Percentiles rank a stretch among this genome's conserved stretches.
Evolutionary conservation across 2,888 invertebrate genomes (phyloP).

Genomic region (Clanis bilineata): DNA sequence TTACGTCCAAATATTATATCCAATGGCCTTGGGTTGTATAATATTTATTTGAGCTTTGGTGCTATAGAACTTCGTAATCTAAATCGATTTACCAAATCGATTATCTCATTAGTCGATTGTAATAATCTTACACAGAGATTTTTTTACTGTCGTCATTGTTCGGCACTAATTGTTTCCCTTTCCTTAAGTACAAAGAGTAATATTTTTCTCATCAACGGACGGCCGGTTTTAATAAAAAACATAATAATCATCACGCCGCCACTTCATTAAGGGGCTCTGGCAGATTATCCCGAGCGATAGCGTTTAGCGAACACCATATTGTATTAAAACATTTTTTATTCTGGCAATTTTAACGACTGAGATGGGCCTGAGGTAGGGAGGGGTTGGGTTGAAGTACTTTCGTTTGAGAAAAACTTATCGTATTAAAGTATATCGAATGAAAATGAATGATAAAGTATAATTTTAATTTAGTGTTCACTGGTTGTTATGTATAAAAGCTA

Average conservation of each 20-base stretch:
- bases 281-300: conserved; percentile 71
- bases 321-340: conserved; percentile 61
- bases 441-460: no score
- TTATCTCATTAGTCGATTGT: not conserved
- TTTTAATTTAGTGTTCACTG: no score
- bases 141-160: conserved; percentile 52
- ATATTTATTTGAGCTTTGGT: no score
- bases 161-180: conserved; percentile 59
- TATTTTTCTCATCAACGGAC: conserved; percentile 56
- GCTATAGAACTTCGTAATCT: no score
- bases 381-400: no score
- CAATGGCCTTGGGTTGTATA: no score
- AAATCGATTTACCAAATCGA: not conserved
- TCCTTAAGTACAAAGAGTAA: conserved; percentile 30
- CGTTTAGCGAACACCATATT: conserved; percentile 66
- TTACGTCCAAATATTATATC: no score
- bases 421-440: no score
- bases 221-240: conserved; percentile 64
- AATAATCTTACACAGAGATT: conserved; percentile 31
- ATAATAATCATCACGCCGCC: conserved; percentile 46
- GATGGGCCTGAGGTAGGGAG: conserved; percentile 37
- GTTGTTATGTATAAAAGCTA: no score
- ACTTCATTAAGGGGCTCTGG: conserved; percentile 73
- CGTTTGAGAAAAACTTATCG: no score
- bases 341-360: conserved; percentile 52